phyloP scores from a whole-genome alignment of 2,113 vertebrate species.

The Amphiprion ocellaris region DNA sequence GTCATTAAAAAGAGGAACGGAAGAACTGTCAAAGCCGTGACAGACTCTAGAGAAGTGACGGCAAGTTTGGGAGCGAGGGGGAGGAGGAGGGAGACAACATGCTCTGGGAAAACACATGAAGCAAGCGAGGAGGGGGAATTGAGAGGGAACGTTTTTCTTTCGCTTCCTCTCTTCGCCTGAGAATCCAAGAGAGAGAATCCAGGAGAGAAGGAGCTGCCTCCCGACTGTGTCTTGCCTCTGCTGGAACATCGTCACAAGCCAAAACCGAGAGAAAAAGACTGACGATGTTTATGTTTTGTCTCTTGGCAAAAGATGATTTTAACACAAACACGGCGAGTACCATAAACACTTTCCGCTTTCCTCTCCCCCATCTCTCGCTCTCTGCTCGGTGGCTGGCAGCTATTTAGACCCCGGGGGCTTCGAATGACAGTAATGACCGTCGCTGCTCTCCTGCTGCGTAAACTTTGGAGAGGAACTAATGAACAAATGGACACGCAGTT shows the following conservation, averaged over 20 bases:
- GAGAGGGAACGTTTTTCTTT: constrained; percentile 27
- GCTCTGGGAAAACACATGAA: constrained; percentile 30
- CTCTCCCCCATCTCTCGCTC: constrained; percentile 35
- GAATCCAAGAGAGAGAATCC: constrained; percentile 29
- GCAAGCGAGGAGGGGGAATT: neutral
- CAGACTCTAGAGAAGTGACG: constrained; percentile 31
- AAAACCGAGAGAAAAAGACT: constrained; percentile 63
- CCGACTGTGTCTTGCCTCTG: constrained; percentile 53
- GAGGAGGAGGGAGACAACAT: constrained; percentile 21
- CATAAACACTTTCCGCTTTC: constrained; percentile 64
- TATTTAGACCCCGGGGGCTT: constrained; percentile 35
- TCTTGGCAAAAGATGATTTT: constrained; percentile 76
- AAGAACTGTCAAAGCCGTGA: constrained; percentile 69
- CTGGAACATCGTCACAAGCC: constrained; percentile 63
- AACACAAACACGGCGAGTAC: constrained; percentile 78
- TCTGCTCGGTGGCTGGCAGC: constrained; percentile 67
- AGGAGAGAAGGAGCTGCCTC: constrained; percentile 56
- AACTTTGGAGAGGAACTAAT: constrained; percentile 64
- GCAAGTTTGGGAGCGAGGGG: constrained; percentile 23
- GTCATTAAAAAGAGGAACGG: constrained; percentile 65
- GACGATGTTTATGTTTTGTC: constrained; percentile 78
- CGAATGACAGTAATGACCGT: constrained; percentile 47
- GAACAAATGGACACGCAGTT: constrained; percentile 49
- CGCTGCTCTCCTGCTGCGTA: constrained; percentile 54
- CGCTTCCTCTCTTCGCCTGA: constrained; percentile 23